Evolutionary conservation across 2,113 vertebrate genomes (phyloP), one percentile per base, ranked within the genome.

Genomic region (Nipponia nippon): DNA sequence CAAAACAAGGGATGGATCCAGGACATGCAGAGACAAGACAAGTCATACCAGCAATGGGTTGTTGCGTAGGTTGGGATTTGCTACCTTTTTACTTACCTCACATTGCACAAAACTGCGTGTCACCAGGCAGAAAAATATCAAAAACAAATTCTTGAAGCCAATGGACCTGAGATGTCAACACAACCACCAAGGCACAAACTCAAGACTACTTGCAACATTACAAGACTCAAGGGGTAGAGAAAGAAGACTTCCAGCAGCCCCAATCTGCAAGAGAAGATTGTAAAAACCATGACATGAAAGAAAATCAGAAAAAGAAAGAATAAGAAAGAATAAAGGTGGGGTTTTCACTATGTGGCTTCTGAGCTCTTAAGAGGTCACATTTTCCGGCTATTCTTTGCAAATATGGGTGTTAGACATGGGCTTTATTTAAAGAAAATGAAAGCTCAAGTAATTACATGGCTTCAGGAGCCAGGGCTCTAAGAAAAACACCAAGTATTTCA

Each of bases 381-480:
- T 95, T 82, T 73, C 92, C 0, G 4, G 67, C 17, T 53, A n/a
- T 87, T 92, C 93, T 96, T 85, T 62, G 77, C 18, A 40, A 80
- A 78, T 27, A 34, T 0, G 0, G 79, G 69, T 63, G 77, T 32
- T 79, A 95, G 92, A 90, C 84, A 89, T 46, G 46, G 40, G 56
- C 72, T 95, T 95, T 95, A 93, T 97, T 96, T 97, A 93, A 93
- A 96, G 96, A 85, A 96, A 97, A 97, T 93, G 92, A 84, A 95
- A 95, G 58, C 55, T 91, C 80, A 52, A 89, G 88, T 97, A 97
- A 97, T 97, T 94, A 52, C 76, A 90, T 36, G 56, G 90, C 90
- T 95, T 19, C 63, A 42, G 88, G 67, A 95, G 90, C 92, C 92
- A 87, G 85, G 83, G 38, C 63, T 93, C 91, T 78, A 93, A 97